phyloP scores from a whole-genome alignment of 2,797 vertebrate genomes.

The Tarsius wallacei region DNA sequence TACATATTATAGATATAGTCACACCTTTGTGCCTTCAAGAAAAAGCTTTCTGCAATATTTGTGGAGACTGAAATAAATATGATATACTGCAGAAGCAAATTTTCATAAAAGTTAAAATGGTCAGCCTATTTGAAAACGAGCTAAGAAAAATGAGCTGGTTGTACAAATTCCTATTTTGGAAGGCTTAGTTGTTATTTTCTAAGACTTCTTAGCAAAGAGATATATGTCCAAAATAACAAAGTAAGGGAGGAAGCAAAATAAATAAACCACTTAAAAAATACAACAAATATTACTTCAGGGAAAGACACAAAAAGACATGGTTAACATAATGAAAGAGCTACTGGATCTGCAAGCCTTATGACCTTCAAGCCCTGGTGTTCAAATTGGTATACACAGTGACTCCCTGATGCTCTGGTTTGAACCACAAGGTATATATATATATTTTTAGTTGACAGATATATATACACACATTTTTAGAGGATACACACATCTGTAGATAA shows the following conservation, averaged over 20 bases:
- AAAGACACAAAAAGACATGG: neutral
- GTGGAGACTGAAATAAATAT: neutral
- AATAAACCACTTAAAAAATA: neutral
- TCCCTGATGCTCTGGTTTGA: neutral
- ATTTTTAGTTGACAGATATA: neutral
- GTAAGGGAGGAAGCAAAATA: neutral
- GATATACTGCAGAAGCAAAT: neutral
- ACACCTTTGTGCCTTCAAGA: neutral
- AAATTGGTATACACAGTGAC: neutral
- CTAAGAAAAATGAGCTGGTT: neutral
- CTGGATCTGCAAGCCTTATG: neutral
- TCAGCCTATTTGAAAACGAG: neutral
- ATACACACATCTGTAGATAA: neutral
- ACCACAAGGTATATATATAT: neutral
- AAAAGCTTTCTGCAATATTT: neutral
- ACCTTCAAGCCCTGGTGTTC: neutral
- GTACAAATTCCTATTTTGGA: rapidly evolving
- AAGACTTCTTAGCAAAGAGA: neutral
- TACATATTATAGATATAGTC: neutral
- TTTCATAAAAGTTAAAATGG: neutral
- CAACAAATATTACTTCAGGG: neutral
- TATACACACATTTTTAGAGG: neutral
- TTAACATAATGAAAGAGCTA: neutral
- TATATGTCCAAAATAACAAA: neutral
- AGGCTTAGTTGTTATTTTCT: neutral